Base-by-base conservation (phyloP, 2,888 invertebrate genomes). In the Thereva unica region DNA sequence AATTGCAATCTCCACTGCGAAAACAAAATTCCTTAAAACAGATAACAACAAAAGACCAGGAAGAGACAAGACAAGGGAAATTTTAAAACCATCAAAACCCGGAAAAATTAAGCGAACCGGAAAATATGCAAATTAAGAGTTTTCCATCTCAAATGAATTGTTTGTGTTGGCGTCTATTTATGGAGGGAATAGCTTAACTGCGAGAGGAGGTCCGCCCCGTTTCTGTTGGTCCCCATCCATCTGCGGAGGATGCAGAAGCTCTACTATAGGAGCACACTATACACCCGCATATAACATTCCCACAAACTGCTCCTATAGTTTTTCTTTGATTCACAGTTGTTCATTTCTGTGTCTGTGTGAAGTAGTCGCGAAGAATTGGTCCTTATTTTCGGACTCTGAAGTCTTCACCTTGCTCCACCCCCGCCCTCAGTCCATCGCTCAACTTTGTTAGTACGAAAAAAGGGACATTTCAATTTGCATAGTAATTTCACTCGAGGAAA, bases 81-180 rank as follows among this genome's bases (percentile, higher is more conserved):
- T 47, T 34, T 8, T 52, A 41, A 34, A 52, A 44, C 42, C 38
- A 45, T 52, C 34, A 45, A 10, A 64, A 64, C 53, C 64, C 56
- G 47, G 66, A 66, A 69, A 69, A 66, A 69, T 69, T 69, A 67
- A 69, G 65, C 65, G 67, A 69, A 69, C 67, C 63, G 54, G 69
- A 69, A 69, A 67, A 69, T 69, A 69, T 69, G 69, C 67, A 69
- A 69, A 69, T 69, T 67, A 45, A 40, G 64, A 56, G 64, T 67
- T 69, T 68, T 64, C 69, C 67, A 69, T 69, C 67, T 69, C 64
- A 69, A 69, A 69, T 69, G 69, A 69, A 69, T 67, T 69, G 69
- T 67, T 69, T 69, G 59, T 63, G 42, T 63, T 52, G 35, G 34
- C 41, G 35, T 52, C 52, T 35, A 34, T 63, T 63, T 52, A 40